A percentile compares a stretch with the other conserved stretches of the same genome.
Conservation (phyloP, 2,888 invertebrate species). For the Amaurobius ferox region DNA sequence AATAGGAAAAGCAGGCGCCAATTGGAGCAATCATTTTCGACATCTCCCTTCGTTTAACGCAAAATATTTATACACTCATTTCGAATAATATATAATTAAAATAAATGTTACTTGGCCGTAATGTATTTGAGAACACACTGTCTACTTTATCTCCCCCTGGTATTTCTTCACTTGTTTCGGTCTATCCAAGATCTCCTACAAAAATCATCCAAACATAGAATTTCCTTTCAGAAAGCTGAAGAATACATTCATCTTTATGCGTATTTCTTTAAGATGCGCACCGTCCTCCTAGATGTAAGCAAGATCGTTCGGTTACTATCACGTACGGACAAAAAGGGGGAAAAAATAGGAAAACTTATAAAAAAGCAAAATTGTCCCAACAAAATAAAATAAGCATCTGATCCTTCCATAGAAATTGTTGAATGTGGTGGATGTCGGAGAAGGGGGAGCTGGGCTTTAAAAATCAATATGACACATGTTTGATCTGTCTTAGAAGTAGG, state of each 20-base stretch:
- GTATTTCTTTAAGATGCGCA: not conserved
- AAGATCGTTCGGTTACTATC: slow-evolving; percentile 30
- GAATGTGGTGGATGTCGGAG: slow-evolving; percentile 17
- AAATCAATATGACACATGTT: slow-evolving; percentile 65
- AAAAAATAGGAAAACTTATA: not conserved
- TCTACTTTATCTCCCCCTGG: too few species aligned
- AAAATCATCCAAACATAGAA: slow-evolving; percentile 24
- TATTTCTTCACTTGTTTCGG: too few species aligned
- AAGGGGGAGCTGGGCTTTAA: slow-evolving; percentile 35
- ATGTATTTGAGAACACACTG: too few species aligned
- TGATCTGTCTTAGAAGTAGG: slow-evolving; percentile 31
- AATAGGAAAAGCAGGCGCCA: too few species aligned
- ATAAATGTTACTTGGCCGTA: too few species aligned
- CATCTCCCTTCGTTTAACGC: too few species aligned
- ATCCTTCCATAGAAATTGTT: slow-evolving; percentile 44
- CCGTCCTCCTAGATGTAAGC: slow-evolving; percentile 24
- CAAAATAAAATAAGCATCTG: slow-evolving; percentile 15
- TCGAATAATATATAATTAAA: too few species aligned
- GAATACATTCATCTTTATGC: slow-evolving; percentile 16
- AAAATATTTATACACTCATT: too few species aligned
- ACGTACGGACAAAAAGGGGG: slow-evolving; percentile 15
- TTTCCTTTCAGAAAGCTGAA: slow-evolving; percentile 9
- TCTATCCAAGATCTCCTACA: not conserved
- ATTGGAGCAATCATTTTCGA: too few species aligned
- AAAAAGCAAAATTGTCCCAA: not conserved